These are phyloP conservation scores for Anguilla rostrata DNA, from an alignment of 2,113 vertebrate species.

Conservation along the genomic window DNA sequence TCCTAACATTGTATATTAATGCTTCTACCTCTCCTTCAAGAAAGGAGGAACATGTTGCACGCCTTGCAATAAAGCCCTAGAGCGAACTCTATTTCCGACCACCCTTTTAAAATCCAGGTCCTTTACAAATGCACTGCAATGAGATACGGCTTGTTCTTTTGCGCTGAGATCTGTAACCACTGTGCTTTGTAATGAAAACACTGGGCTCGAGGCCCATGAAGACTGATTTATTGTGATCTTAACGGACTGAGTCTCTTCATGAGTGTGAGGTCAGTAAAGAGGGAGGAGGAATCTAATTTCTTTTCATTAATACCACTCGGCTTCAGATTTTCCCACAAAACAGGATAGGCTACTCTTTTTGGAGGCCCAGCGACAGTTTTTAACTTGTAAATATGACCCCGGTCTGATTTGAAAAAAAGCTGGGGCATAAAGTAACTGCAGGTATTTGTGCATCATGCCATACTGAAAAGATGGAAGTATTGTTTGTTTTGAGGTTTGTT, in stretches of 20 bases:
- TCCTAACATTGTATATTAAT: too few species aligned
- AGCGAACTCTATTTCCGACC: neutral
- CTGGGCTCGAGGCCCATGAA: neutral
- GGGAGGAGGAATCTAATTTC: neutral
- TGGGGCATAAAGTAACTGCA: neutral
- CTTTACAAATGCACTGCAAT: neutral
- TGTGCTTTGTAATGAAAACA: neutral
- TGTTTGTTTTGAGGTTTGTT: too few species aligned
- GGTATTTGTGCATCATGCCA: neutral
- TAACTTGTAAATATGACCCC: neutral
- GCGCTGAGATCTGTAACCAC: neutral
- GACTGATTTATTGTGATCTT: neutral
- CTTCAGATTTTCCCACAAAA: neutral
- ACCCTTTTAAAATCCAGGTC: neutral
- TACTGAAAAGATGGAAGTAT: neutral
- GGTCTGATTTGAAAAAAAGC: neutral
- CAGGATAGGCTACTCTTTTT: neutral
- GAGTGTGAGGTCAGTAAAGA: neutral
- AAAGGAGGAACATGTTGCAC: neutral
- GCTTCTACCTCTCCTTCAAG: neutral
- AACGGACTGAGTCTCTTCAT: neutral
- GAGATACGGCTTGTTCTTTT: neutral
- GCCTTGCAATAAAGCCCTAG: neutral
- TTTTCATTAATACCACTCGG: neutral
- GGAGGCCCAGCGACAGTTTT: neutral